Evolutionary conservation across 1,140 invertebrate species (phyloP).

Genomic region (Musca domestica): DNA sequence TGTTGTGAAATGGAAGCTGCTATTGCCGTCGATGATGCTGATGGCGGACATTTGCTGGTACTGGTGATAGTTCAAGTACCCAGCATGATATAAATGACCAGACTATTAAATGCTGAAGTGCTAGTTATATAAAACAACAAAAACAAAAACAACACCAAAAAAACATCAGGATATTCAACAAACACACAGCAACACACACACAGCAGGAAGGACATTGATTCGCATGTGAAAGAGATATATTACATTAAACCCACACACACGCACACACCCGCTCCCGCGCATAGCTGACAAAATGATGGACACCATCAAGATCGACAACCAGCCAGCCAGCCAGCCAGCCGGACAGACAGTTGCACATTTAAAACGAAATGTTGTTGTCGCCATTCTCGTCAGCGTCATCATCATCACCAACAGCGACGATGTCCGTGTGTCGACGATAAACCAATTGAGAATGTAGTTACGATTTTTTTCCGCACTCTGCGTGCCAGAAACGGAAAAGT

Average conservation of each 20-base stretch:
- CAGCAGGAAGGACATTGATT: too few species aligned
- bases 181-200: too few species aligned
- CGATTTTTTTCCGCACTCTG: too few species aligned
- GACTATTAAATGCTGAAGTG: conserved; percentile 1
- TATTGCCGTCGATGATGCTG: background rate
- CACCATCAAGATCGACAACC: background rate
- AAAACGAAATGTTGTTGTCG: background rate
- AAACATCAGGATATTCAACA: too few species aligned
- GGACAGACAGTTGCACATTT: too few species aligned
- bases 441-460: conserved; percentile 4
- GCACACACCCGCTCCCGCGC: background rate
- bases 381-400: background rate
- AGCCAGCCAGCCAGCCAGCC: background rate
- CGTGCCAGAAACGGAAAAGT: too few species aligned
- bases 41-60: background rate
- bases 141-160: background rate
- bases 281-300: background rate
- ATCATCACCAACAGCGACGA: background rate
- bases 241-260: background rate
- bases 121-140: background rate
- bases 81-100: background rate
- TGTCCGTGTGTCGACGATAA: background rate
- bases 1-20: background rate
- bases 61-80: background rate
- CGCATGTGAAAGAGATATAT: background rate